Base-by-base conservation (phyloP, 92 coral and sea anemone species). In the Galaxea fascicularis region DNA sequence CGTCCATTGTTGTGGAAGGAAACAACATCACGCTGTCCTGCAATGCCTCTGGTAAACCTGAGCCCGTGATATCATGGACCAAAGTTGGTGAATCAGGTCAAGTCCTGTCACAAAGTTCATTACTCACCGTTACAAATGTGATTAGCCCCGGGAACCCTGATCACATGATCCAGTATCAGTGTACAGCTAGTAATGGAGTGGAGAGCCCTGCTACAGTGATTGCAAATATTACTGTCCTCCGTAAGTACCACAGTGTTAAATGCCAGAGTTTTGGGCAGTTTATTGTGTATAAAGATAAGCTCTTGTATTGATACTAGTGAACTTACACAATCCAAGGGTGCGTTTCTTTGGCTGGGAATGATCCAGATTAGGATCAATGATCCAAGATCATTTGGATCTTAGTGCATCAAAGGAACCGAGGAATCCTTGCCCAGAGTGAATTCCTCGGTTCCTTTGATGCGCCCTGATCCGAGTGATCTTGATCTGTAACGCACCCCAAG, bases 41-140 rank as follows among this genome's bases (percentile, higher is more conserved):
- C 46, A 81, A 54, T 59, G 78, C 78, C 4, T 53, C 86, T 35
- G 86, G 86, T 4, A 81, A 81, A 21, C 86, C 70, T n/a, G 8
- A 0, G 16, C 78, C 86, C 25, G 11, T 1, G 22, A 30, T 81
- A n/a, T n/a, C 86, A 17, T 81, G 86, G 86, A n/a, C 54, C 2
- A 56, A 58, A 71, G 66, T 11, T 67, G 86, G 78, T 0, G 22
- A 0, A 18, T 58, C 64, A 7, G 22, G 64, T 58, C 64, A 26
- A 4, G 51, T 74, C 3, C n/a, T 74, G 28, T 74, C 79, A 25
- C 46, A 54, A 18, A 74, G 18, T 54, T 53, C 79, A 0, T 27
- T 47, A 20, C 5, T 74, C 27, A 53, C 65, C 5, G 4, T 74
- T 56, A 16, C 53, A 41, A 74, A 53, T 56, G 65, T 74, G 16